These are phyloP conservation scores for Discoglossus pictus DNA, from an alignment of 2,797 vertebrate species.

Conservation along the genomic window DNA sequence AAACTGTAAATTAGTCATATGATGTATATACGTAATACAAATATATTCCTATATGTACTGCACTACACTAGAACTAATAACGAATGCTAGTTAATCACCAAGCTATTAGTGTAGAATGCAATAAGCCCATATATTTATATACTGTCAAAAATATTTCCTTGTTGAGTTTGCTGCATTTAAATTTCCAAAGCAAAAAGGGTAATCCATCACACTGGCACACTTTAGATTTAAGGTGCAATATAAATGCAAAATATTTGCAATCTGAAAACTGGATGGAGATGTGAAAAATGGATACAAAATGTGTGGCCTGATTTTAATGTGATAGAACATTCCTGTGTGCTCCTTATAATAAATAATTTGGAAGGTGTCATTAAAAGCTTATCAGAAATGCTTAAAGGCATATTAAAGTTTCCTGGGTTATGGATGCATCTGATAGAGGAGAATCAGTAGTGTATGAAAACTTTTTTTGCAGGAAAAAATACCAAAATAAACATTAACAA, in stretches of 20 bases:
- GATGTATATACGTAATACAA: slow-evolving; percentile 14
- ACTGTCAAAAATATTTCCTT: slow-evolving; percentile 27
- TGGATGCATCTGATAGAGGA: no score
- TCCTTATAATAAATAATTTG: slow-evolving; percentile 26
- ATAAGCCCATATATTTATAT: slow-evolving; percentile 22
- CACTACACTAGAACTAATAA: slow-evolving; percentile 8
- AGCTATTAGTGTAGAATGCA: slow-evolving; percentile 1
- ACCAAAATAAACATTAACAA: no score
- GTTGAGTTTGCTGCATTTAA: slow-evolving; percentile 37
- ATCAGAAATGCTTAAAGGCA: slow-evolving; percentile 20
- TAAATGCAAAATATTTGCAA: slow-evolving; percentile 51
- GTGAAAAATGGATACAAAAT: slow-evolving; percentile 1
- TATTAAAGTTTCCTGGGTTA: no score
- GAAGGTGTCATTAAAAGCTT: slow-evolving; percentile 10
- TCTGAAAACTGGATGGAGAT: slow-evolving; percentile 22
- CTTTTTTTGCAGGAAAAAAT: no score
- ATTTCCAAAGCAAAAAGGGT: slow-evolving; percentile 36
- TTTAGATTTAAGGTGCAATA: slow-evolving; percentile 49
- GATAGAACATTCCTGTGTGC: slow-evolving; percentile 24
- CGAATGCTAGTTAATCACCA: slow-evolving; percentile 26
- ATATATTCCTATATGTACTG: neutral
- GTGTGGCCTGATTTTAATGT: slow-evolving; percentile 15
- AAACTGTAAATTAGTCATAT: slow-evolving; percentile 2
- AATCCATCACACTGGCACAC: slow-evolving; percentile 40
- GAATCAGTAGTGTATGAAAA: no score